These are phyloP conservation scores for Dendrolimus kikuchii DNA, from an alignment of 1,140 invertebrate species.

Conservation along the genomic window DNA sequence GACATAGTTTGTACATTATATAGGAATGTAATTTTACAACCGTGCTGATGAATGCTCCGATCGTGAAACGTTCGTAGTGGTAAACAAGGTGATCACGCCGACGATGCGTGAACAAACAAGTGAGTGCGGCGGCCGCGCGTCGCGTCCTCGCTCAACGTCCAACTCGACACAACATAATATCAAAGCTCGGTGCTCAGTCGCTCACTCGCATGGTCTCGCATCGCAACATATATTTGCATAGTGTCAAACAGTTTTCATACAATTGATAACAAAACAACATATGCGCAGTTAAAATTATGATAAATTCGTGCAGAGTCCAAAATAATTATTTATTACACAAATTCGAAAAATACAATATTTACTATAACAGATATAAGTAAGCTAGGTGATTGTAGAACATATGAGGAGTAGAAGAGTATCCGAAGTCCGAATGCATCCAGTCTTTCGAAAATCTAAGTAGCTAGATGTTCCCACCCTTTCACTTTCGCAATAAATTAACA, in stretches of 20 bases:
- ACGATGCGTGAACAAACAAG: slow-evolving; percentile 68
- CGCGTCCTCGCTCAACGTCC: slow-evolving; percentile 3
- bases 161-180: slow-evolving; percentile 1
- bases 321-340: too few species aligned
- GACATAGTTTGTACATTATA: too few species aligned
- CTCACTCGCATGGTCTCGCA: neutral
- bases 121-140: slow-evolving; percentile 33
- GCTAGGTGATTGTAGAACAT: too few species aligned
- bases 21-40: slow-evolving; percentile 16
- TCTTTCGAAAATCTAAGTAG: neutral
- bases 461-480: neutral
- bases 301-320: too few species aligned
- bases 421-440: neutral
- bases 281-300: too few species aligned
- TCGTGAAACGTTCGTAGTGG: slow-evolving; percentile 43
- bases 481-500: neutral
- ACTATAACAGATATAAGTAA: too few species aligned
- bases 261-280: too few species aligned
- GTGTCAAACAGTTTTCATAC: too few species aligned
- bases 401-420: slow-evolving; percentile 5
- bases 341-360: too few species aligned
- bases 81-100: slow-evolving; percentile 65
- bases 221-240: neutral
- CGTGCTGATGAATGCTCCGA: slow-evolving; percentile 40
- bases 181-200: neutral